Base-by-base conservation (phyloP, 1,140 invertebrate genomes). In the Nasonia vitripennis region DNA sequence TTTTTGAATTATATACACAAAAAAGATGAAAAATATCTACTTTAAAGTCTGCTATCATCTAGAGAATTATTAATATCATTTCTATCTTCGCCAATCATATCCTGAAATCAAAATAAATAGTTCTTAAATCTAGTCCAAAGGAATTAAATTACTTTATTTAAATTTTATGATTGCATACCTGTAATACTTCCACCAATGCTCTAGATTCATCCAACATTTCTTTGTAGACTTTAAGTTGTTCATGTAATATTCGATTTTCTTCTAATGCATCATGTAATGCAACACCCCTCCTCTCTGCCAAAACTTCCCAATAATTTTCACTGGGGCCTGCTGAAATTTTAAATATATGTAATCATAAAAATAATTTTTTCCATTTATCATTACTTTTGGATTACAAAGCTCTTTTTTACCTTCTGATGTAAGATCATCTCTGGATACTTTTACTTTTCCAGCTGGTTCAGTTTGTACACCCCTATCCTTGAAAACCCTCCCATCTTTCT, bases 201-300 rank as follows among this genome's bases (percentile, higher is more conserved):
- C 94, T 95, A 7, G 95, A 94, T 91, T 96, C 95, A 17, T 95
- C 94, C 67, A 96, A 89, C 95, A 96, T 95, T 90, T 95, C 94
- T 90, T 95, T 96, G 83, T 94, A 95, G 37, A 94, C 89, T 83
- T 88, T 89, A 88, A 95, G 95, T 90, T 96, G 95, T 89, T 96
- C 94, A 88, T 95, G 93, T n/a, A 96, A 90, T 77, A 93, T 93
- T 87, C 94, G 92, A 92, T 96, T 96, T 91, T 96, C 95, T 82
- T 95, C 93, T 68, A 96, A 93, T 68, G 95, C 94, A 84, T 95
- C 94, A 88, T 95, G 92, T n/a, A 96, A 89, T 17, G 95, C 95
- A 92, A 94, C 93, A 89, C 95, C 92, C 45, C 95, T 93, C 84
- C 94, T 95, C 91, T 96, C 95, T 81, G 95, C 95, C 78, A 96